A percentile compares a stretch with the other conserved stretches of the same genome.
Evolutionary conservation across 2,797 vertebrate genomes (phyloP).

Genomic region (Phylloscopus collybita): DNA sequence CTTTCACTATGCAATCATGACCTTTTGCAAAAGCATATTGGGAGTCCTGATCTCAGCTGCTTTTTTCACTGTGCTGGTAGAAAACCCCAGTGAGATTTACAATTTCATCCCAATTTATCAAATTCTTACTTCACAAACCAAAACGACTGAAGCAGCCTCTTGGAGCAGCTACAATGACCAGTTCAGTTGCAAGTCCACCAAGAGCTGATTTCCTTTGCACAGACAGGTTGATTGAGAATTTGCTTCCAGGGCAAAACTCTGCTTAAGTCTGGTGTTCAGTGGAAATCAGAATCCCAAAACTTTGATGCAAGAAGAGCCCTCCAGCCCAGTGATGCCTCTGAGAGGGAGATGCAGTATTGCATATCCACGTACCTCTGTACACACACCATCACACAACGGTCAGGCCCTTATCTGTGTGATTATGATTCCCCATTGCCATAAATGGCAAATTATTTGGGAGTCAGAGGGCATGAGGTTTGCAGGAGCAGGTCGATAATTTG

Average conservation of each 20-base stretch:
- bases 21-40: not conserved
- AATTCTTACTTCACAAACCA: not conserved
- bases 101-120: not conserved
- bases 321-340: not conserved
- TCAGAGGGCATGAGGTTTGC: conserved; percentile 3
- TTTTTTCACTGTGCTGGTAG: not conserved
- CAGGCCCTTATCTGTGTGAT: not conserved
- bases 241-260: not conserved
- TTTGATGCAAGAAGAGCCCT: not conserved
- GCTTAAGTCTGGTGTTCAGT: not conserved
- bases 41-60: not conserved
- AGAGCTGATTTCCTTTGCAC: not conserved
- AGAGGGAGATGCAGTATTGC: not conserved
- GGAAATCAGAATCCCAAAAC: not conserved
- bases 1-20: not conserved
- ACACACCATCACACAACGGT: accelerated
- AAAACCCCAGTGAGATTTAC: not conserved
- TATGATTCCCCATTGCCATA: not conserved
- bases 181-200: not conserved
- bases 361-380: not conserved
- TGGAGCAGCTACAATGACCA: not conserved
- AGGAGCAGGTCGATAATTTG: not conserved
- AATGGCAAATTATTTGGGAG: not conserved
- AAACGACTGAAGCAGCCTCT: not conserved
- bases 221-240: not conserved